Conservation (phyloP, 2,797 vertebrate species). For the Schizothorax lantsangensis region DNA sequence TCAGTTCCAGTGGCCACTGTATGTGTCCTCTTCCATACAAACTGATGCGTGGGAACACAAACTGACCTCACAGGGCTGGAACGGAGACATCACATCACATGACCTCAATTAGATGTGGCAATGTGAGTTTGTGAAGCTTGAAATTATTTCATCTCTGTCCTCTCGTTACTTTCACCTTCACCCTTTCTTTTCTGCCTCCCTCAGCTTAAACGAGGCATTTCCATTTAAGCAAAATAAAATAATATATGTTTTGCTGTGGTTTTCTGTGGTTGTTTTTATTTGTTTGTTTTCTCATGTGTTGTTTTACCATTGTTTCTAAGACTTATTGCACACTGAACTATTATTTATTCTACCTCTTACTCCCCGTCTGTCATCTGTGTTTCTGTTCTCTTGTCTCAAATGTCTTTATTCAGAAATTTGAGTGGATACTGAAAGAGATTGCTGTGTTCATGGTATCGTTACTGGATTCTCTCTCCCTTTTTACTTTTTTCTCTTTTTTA, state of each 20-base stretch:
- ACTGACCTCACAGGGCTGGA: slow-evolving; percentile 22
- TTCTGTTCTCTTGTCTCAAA: background rate
- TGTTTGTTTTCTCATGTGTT: background rate
- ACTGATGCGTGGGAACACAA: background rate
- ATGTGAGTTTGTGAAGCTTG: slow-evolving; percentile 28
- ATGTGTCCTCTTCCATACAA: slow-evolving; percentile 17
- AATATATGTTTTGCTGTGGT: slow-evolving; percentile 13
- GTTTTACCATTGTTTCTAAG: background rate
- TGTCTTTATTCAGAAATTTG: slow-evolving; percentile 15
- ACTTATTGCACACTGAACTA: slow-evolving; percentile 20
- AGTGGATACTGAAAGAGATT: background rate
- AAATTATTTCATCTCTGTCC: background rate
- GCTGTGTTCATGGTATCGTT: background rate
- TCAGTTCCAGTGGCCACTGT: background rate
- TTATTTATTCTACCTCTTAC: slow-evolving; percentile 35
- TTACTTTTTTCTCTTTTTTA: background rate
- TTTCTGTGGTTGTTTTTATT: slow-evolving; percentile 5
- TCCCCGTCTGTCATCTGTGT: background rate
- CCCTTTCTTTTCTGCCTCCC: background rate
- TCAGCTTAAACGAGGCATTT: background rate
- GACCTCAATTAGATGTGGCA: background rate
- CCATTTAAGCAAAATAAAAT: background rate
- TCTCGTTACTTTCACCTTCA: background rate
- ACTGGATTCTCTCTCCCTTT: background rate
- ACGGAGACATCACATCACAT: background rate